Conservation (phyloP, 2,888 invertebrate genomes). For the Amiota minor region DNA sequence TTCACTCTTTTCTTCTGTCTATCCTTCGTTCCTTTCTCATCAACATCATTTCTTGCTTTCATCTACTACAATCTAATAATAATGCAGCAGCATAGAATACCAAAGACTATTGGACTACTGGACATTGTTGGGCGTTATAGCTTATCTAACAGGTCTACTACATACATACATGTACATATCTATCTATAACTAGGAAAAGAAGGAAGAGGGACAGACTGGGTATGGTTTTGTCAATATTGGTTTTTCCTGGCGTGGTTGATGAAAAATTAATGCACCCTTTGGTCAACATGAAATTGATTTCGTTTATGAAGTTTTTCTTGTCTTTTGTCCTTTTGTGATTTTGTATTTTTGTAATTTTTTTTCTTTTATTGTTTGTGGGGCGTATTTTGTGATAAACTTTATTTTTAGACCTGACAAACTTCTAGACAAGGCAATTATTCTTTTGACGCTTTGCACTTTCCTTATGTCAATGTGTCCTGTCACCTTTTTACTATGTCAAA, state of each 20-base stretch:
- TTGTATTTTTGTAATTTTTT: neutral
- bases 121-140: too few species aligned
- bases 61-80: too few species aligned
- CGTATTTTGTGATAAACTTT: neutral
- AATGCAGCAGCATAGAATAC: too few species aligned
- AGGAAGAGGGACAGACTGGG: conserved; percentile 44
- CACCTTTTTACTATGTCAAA: conserved; percentile 2
- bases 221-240: conserved; percentile 45
- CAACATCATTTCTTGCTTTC: too few species aligned
- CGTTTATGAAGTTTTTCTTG: conserved; percentile 27
- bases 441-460: neutral
- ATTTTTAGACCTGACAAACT: conserved; percentile 12
- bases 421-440: conserved; percentile 20
- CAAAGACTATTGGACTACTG: too few species aligned
- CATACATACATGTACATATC: too few species aligned
- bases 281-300: conserved; percentile 66
- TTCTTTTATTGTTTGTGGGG: neutral
- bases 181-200: too few species aligned
- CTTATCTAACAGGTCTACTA: too few species aligned
- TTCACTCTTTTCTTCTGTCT: too few species aligned
- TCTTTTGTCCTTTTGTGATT: neutral
- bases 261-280: conserved; percentile 55
- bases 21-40: too few species aligned
- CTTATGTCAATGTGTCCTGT: neutral
- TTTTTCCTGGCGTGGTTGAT: conserved; percentile 36